Conservation (phyloP, 2,797 vertebrate genomes). For the Crypturellus tataupa region DNA sequence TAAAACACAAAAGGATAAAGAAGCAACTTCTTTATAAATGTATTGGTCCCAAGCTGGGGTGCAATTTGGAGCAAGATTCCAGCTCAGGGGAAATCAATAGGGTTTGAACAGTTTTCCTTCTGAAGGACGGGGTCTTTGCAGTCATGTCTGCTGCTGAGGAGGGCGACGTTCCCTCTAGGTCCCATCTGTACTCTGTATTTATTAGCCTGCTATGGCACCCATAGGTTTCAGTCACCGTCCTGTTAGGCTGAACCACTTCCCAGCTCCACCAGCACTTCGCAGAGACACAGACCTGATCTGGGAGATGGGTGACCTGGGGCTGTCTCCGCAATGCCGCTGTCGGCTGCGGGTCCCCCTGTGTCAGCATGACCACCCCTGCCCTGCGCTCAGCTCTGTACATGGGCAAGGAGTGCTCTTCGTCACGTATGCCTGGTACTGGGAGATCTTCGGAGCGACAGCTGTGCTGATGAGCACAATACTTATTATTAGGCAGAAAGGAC, state of each 20-base stretch:
- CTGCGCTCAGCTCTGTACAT: not conserved
- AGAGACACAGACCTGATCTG: not conserved
- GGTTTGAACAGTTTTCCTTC: not conserved
- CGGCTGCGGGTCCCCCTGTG: conserved; percentile 43
- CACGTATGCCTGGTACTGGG: conserved; percentile 21
- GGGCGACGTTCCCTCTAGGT: not conserved
- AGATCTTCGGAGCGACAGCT: not conserved
- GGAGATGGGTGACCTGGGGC: conserved; percentile 15
- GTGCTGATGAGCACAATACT: not conserved
- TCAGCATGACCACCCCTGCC: too few relatives aligned
- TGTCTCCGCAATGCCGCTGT: conserved; percentile 33
- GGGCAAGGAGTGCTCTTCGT: conserved; percentile 56
- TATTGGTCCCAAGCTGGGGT: accelerated
- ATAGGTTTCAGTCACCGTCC: not conserved
- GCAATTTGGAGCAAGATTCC: not conserved
- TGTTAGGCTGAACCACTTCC: not conserved
- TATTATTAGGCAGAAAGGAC: conserved; percentile 38
- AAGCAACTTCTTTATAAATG: not conserved
- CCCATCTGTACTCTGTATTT: not conserved
- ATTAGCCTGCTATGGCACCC: not conserved
- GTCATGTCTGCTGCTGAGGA: accelerated
- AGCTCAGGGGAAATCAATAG: not conserved
- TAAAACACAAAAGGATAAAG: not conserved
- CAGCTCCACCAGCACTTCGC: not conserved
- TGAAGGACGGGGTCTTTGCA: accelerated